Conservation (phyloP, 2,113 vertebrate species). For the Columba livia region DNA sequence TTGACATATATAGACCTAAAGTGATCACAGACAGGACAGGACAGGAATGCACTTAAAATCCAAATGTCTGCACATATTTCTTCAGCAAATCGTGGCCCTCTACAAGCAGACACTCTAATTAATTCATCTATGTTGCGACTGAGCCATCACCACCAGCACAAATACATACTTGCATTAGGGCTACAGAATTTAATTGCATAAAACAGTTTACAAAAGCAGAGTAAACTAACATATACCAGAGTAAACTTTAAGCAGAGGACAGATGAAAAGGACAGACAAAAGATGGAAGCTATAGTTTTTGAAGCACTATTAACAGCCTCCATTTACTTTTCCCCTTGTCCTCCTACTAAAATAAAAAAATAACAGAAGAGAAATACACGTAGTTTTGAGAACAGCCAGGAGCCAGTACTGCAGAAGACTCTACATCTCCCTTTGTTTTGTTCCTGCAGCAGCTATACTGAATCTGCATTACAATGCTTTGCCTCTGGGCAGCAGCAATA, state of each 20-base stretch:
- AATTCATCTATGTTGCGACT: conserved; percentile 41
- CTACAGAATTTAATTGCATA: conserved; percentile 64
- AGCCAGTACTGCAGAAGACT: neutral
- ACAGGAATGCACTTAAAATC: conserved; percentile 27
- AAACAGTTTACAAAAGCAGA: conserved; percentile 58
- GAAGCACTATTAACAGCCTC: conserved; percentile 10
- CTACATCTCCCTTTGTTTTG: neutral
- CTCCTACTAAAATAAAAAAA: neutral
- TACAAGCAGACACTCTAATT: conserved; percentile 42
- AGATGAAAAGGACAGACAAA: neutral
- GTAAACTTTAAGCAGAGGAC: neutral
- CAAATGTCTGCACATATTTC: neutral
- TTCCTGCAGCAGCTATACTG: conserved; percentile 38
- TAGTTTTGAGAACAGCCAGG: neutral
- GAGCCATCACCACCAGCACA: conserved; percentile 27
- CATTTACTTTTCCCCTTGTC: neutral
- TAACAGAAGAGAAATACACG: neutral
- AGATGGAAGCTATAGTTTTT: neutral
- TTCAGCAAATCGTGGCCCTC: neutral
- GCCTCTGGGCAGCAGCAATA: conserved; percentile 55
- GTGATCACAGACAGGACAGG: neutral
- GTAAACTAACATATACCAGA: conserved; percentile 1
- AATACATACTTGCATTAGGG: conserved; percentile 17
- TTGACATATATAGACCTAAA: conserved; percentile 4
- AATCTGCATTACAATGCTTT: conserved; percentile 57